Evolutionary conservation across 2,888 invertebrate genomes (phyloP).

Genomic region (Flabesymbios commensalis): DNA sequence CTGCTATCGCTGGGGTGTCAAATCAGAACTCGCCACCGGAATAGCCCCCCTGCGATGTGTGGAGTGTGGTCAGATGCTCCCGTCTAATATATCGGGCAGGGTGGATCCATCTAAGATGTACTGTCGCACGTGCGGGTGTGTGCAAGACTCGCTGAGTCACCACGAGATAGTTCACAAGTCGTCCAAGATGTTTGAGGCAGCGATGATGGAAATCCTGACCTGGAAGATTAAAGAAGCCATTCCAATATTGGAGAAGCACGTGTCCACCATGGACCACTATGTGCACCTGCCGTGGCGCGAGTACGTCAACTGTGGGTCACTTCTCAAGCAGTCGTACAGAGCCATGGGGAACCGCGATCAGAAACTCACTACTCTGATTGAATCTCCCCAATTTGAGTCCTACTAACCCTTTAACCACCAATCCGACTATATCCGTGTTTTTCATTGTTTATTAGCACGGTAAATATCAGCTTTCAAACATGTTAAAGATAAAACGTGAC

Average conservation of each 20-base stretch:
- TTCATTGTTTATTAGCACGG: too few relatives aligned
- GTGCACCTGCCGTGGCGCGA: conserved; percentile 52
- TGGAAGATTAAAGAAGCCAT: conserved; percentile 34
- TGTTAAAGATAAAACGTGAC: too few relatives aligned
- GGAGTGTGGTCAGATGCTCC: conserved; percentile 4
- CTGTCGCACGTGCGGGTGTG: conserved; percentile 19
- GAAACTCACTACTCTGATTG: too few relatives aligned
- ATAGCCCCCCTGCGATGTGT: conserved; percentile 12
- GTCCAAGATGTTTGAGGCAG: conserved; percentile 34
- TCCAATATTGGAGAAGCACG: conserved; percentile 42
- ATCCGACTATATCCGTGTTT: too few relatives aligned
- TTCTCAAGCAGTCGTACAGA: conserved; percentile 57
- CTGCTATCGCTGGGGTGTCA: conserved; percentile 51
- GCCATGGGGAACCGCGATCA: conserved; percentile 44
- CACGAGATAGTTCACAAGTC: conserved; percentile 23
- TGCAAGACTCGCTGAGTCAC: conserved; percentile 20
- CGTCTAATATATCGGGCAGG: neutral
- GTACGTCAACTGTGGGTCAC: conserved; percentile 57
- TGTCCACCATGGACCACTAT: conserved; percentile 43
- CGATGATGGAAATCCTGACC: conserved; percentile 37
- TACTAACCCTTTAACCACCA: too few relatives aligned
- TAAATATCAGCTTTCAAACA: too few relatives aligned
- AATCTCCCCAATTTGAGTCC: too few relatives aligned
- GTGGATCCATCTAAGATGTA: conserved; percentile 9
- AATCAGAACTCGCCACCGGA: conserved; percentile 22